These are phyloP conservation scores for Drosophila tripunctata DNA, from an alignment of 2,888 invertebrate genomes.

Conservation along the genomic window DNA sequence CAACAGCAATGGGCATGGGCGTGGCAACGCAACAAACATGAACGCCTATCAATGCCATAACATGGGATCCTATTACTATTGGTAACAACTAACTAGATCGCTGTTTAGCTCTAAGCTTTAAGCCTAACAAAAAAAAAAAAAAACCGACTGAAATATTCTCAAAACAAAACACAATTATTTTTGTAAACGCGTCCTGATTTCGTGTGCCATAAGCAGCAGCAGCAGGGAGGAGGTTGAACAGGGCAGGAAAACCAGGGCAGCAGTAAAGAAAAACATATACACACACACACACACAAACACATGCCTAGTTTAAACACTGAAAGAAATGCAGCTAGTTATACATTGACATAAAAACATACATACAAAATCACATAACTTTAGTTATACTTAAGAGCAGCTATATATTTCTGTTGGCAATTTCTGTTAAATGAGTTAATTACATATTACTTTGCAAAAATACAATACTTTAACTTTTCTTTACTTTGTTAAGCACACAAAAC, in stretches of 20 bases:
- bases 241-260: neutral
- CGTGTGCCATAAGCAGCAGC: slow-evolving; percentile 64
- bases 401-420: slow-evolving; percentile 57
- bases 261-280: slow-evolving; percentile 36
- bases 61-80: slow-evolving; percentile 56
- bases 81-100: slow-evolving; percentile 39
- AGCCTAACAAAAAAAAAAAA: no score
- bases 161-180: slow-evolving; percentile 61
- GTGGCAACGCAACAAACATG: slow-evolving; percentile 61
- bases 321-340: slow-evolving; percentile 68
- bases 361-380: slow-evolving; percentile 41
- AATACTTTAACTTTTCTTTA: no score
- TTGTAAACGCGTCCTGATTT: slow-evolving; percentile 70
- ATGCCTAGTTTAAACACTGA: slow-evolving; percentile 45
- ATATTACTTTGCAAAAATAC: slow-evolving; percentile 31
- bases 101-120: slow-evolving; percentile 49
- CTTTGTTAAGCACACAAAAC: no score
- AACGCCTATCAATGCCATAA: slow-evolving; percentile 32
- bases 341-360: slow-evolving; percentile 28
- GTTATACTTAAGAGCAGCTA: slow-evolving; percentile 67
- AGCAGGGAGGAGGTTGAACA: slow-evolving; percentile 19
- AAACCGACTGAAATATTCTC: slow-evolving; percentile 61
- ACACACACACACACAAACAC: slow-evolving; percentile 30
- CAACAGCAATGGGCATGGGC: slow-evolving; percentile 31
- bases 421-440: slow-evolving; percentile 66